Conservation (phyloP, 2,888 invertebrate genomes). For the Glyphotaelius pellucidus region DNA sequence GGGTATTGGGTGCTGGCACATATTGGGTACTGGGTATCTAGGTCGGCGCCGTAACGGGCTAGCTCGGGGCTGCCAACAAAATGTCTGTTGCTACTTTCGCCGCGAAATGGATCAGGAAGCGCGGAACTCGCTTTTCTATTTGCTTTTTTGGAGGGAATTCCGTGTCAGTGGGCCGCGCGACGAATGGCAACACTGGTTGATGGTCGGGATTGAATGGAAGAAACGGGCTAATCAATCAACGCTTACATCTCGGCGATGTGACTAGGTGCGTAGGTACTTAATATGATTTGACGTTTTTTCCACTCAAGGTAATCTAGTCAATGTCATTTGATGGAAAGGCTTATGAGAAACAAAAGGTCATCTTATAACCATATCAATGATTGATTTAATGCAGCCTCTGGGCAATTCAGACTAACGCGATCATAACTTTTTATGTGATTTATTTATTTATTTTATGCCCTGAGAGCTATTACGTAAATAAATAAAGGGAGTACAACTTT, state of each 20-base stretch:
- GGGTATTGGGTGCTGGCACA: neutral
- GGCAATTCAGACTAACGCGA: too few relatives aligned
- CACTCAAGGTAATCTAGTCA: neutral
- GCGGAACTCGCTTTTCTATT: conserved; percentile 6
- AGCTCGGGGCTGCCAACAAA: conserved; percentile 39
- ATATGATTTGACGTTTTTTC: neutral
- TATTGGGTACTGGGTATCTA: conserved; percentile 29
- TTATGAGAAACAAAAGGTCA: neutral
- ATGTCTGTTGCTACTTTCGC: neutral
- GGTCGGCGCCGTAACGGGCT: conserved; percentile 54
- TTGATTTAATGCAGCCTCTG: neutral
- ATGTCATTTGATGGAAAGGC: neutral
- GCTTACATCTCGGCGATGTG: neutral
- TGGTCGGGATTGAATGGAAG: neutral
- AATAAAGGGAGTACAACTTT: too few relatives aligned
- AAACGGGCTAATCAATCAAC: neutral
- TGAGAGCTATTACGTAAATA: too few relatives aligned
- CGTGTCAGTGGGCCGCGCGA: conserved; percentile 51
- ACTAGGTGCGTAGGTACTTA: neutral
- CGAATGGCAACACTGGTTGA: neutral
- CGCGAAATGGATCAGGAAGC: conserved; percentile 44
- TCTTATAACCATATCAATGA: neutral
- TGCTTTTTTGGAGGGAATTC: conserved; percentile 41
- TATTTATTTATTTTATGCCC: too few relatives aligned
- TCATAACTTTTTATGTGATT: too few relatives aligned